Conservation (phyloP, 2,888 invertebrate species). For the Philopedon plagiatum region DNA sequence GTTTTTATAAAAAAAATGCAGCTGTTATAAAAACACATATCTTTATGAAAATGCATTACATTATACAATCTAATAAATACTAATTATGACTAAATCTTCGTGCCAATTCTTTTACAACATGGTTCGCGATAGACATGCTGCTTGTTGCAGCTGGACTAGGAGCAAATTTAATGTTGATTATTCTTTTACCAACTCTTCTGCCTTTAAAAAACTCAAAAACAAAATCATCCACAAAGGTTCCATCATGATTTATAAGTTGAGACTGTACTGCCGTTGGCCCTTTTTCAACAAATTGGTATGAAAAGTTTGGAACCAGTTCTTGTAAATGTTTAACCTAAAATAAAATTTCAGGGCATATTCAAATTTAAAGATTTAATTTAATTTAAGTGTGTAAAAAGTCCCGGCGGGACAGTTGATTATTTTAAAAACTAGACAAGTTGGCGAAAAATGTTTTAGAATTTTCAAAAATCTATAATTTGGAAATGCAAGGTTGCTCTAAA, state of each 20-base stretch:
- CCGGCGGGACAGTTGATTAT: no score
- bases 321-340: constrained; percentile 68
- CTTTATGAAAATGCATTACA: no score
- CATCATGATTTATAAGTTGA: constrained; percentile 88
- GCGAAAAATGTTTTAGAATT: no score
- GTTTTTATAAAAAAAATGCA: no score
- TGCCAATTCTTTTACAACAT: constrained; percentile 71
- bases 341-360: no score
- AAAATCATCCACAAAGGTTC: constrained; percentile 94
- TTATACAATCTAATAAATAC: background rate
- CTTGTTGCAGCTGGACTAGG: constrained; percentile 97
- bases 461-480: no score
- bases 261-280: constrained; percentile 95
- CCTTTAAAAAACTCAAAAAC: constrained; percentile 87
- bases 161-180: constrained; percentile 94
- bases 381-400: no score
- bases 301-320: constrained; percentile 50
- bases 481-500: no score
- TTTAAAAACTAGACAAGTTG: no score
- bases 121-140: constrained; percentile 92
- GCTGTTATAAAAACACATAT: no score
- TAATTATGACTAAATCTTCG: constrained; percentile 18
- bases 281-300: constrained; percentile 47
- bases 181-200: constrained; percentile 77
- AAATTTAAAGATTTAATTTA: no score